Evolutionary conservation across 2,888 invertebrate genomes (phyloP), one percentile per base, ranked within the genome.

Genomic region (Megamerina dolium): DNA sequence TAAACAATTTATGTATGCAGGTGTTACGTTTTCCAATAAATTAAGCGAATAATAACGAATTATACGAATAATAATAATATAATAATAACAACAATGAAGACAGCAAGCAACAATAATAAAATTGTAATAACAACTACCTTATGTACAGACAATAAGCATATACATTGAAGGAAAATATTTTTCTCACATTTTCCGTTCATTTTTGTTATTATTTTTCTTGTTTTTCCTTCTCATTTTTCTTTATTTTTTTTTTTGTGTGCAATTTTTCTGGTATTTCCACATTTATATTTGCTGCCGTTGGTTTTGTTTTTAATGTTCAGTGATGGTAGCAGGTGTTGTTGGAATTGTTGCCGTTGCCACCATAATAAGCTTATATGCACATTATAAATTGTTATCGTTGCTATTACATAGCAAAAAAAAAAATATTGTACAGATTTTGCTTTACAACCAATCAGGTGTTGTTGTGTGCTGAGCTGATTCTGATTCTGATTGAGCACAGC

Each of bases 1-100:
- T 37, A 38, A 48, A 37, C 45, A 48, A 45, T 48, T 48, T 44
- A 48, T 45, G 39, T 41, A 41, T 46, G 49, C 49, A 49, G 49
- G 49, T 49, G 49, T 49, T 49, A 34, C 45, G 29, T 29, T 40
- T 31, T 39, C 42, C 41, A 43, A 38, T 43, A 31, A 37, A 32
- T 37, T 33, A 41, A 10, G 32, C 2, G n/a, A n/a, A 37, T 8
- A 23, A 35, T 12, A 30, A 23, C 18, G 10, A 32, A 21, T n/a
- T n/a, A n/a, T n/a, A n/a, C n/a, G n/a, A n/a, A n/a, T n/a, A n/a
- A n/a, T n/a, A n/a, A n/a, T n/a, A n/a, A n/a, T n/a, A n/a, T n/a
- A n/a, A n/a, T n/a, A n/a, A n/a, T n/a, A n/a, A n/a, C n/a, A n/a
- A 33, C n/a, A 33, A 33, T 17, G 18, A 18, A 17, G 6, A 30